Evolutionary conservation across 2,888 invertebrate species (phyloP), one percentile per base, ranked within the genome.

Genomic region (Campoplex nolae): DNA sequence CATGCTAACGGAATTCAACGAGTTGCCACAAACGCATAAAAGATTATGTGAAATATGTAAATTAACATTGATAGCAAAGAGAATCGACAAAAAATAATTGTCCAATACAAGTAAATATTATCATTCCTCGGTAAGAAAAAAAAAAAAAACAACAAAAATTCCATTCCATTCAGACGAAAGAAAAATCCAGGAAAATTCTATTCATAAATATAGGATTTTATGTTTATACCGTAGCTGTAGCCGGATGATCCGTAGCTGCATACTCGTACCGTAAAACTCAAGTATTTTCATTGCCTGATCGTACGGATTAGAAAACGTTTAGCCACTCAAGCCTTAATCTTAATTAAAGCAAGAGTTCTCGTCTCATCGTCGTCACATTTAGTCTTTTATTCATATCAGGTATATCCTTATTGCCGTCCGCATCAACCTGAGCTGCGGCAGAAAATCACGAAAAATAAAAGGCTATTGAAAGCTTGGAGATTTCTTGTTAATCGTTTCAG

Each of bases 291-390:
- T 77, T 67, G 67, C 42, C 42, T 28, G 80, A 80, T 80, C 48
- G 28, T 35, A 58, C 65, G 71, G 83, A 71, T 86, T 80, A 83
- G 83, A 83, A 86, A 80, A 83, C 67, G 75, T 83, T 62, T 67
- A 67, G 80, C 67, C 83, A 80, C 80, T 80, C 56, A 77, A 56
- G 67, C 51, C 35, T 71, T 80, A 84, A 80, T 77, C 76, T 77
- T 86, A 83, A 86, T 86, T 83, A 86, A 77, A 67, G 28, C 76
- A 77, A 11, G 67, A 28, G 42, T 42, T 75, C 74, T 82, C 54
- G 67, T 23, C 56, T 68, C 82, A 54, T 82, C 82, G 45, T 68
- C 54, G 56, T 74, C 65, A 54, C 73, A 7, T 42, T 32, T 32
- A 70, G 42, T 70, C 18, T 28, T 76, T 76, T 76, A 18, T 28